Conservation (phyloP, 2,888 invertebrate species). For the Branchellion lobata region DNA sequence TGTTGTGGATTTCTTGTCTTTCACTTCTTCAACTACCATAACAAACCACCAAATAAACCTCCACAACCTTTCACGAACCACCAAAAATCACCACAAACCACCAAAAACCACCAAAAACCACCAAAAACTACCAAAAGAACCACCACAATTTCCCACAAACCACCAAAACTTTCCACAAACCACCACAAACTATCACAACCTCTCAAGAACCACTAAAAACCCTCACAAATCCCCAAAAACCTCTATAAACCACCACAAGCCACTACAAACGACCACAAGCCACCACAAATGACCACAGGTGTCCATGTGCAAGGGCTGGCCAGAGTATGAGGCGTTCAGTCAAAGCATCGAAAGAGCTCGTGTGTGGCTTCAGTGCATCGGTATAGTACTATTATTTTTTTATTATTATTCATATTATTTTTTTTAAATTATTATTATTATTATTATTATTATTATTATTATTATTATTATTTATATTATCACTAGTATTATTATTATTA, state of each 20-base stretch:
- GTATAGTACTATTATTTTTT: too few relatives aligned
- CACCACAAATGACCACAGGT: neutral
- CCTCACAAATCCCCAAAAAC: neutral
- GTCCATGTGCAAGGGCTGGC: neutral
- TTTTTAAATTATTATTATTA: neutral
- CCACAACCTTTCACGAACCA: neutral
- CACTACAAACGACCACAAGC: too few relatives aligned
- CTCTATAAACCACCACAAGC: neutral
- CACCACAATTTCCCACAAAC: neutral
- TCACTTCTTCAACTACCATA: neutral
- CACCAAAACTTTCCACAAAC: too few relatives aligned
- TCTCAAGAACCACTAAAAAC: too few relatives aligned
- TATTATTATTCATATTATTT: too few relatives aligned
- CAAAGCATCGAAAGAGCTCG: neutral
- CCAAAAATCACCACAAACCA: neutral
- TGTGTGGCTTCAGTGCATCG: neutral
- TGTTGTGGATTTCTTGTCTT: neutral
- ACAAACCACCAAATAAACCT: neutral
- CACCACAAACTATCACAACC: too few relatives aligned
- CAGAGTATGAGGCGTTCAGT: slow-evolving; percentile 17
- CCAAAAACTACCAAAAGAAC: neutral
- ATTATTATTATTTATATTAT: neutral
- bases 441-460: neutral
- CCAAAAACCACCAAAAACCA: neutral
- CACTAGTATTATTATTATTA: neutral